Conservation (phyloP, 2,113 vertebrate genomes). For the Ceyx cyanopectus region DNA sequence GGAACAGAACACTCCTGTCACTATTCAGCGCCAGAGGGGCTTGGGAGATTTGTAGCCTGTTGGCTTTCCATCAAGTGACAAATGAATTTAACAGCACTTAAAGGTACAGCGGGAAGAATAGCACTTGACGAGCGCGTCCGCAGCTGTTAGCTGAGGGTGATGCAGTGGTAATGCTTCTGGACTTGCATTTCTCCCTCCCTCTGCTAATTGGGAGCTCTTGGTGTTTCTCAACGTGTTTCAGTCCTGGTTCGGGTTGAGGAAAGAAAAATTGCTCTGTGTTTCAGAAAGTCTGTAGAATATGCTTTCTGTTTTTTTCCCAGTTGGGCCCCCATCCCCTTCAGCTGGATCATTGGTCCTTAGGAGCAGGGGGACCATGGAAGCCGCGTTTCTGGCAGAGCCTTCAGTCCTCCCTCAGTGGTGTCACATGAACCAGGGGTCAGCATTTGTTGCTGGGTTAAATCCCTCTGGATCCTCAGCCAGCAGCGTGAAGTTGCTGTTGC, state of each 20-base stretch:
- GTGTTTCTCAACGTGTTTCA: neutral
- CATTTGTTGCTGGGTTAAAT: neutral
- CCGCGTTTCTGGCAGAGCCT: neutral
- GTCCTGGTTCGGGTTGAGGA: neutral
- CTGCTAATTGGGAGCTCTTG: neutral
- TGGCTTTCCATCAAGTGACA: slow-evolving; percentile 86
- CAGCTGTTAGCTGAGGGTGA: slow-evolving; percentile 82
- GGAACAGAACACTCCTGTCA: slow-evolving; percentile 76
- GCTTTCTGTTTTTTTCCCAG: neutral
- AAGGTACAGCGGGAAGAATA: slow-evolving; percentile 77
- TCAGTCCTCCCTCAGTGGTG: neutral
- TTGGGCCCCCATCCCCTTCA: neutral
- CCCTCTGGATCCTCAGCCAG: neutral
- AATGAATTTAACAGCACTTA: slow-evolving; percentile 83
- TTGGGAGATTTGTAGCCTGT: slow-evolving; percentile 90
- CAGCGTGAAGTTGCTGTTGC: neutral
- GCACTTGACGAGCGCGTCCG: slow-evolving; percentile 71
- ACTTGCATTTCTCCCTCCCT: neutral
- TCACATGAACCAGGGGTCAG: fast-evolving
- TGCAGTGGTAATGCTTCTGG: slow-evolving; percentile 64
- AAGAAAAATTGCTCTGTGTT: neutral
- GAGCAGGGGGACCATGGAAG: neutral
- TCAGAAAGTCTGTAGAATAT: neutral
- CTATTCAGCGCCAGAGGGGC: slow-evolving; percentile 68
- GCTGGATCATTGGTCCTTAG: neutral